These are phyloP conservation scores for Neodontobutis hainanensis DNA, from an alignment of 2,113 vertebrate species.

Conservation along the genomic window DNA sequence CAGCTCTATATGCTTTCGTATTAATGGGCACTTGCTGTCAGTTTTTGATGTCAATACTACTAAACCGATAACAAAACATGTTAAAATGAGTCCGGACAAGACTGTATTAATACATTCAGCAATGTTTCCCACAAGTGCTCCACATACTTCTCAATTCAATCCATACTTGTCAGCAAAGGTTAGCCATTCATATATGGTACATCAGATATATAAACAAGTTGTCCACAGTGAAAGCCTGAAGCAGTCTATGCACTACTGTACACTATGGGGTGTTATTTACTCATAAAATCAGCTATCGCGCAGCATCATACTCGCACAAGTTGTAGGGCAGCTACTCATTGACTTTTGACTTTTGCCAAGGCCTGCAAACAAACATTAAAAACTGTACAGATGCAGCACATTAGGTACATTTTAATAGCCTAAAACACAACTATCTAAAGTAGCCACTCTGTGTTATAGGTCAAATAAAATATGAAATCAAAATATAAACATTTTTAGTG, in stretches of 20 bases:
- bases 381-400: constrained; percentile 1
- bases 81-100: constrained; percentile 11
- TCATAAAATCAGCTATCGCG: constrained; percentile 40
- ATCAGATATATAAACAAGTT: constrained; percentile 59
- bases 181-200: constrained; percentile 54
- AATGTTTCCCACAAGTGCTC: constrained; percentile 38
- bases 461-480: not conserved
- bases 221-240: constrained; percentile 38
- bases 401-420: not conserved
- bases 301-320: constrained; percentile 20
- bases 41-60: constrained; percentile 44
- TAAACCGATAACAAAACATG: constrained; percentile 36
- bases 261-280: constrained; percentile 44
- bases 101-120: constrained; percentile 41
- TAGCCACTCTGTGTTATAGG: not conserved
- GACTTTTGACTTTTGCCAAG: constrained; percentile 41
- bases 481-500: not conserved
- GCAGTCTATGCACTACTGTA: constrained; percentile 20
- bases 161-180: constrained; percentile 54
- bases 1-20: constrained; percentile 31
- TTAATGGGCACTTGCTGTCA: constrained; percentile 40
- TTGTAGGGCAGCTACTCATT: constrained; percentile 8
- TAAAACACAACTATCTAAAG: constrained; percentile 1
- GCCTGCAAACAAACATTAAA: constrained; percentile 22
- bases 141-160: constrained; percentile 34